Conservation (phyloP, 2,797 vertebrate genomes). For the Gymnodraco acuticeps region DNA sequence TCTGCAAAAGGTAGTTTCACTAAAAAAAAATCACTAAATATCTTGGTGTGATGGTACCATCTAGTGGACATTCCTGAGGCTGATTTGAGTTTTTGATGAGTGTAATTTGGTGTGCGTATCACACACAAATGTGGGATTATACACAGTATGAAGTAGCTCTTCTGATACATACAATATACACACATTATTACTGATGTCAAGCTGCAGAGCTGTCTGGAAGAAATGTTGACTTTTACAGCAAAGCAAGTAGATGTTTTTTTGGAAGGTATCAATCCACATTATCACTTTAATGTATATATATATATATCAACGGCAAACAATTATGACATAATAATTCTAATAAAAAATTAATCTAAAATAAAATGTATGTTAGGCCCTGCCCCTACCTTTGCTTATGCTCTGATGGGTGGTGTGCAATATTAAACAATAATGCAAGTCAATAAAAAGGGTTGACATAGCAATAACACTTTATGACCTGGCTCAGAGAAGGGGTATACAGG, state of each 20-base stretch:
- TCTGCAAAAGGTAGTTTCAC: not conserved
- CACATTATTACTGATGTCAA: no score
- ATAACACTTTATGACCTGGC: no score
- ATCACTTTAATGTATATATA: not conserved
- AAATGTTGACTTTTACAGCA: no score
- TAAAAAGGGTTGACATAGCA: constrained; percentile 20
- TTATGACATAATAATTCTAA: no score
- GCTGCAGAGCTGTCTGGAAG: not conserved
- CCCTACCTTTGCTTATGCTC: not conserved
- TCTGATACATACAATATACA: not conserved
- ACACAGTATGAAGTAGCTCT: not conserved
- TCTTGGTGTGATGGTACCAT: constrained; percentile 1
- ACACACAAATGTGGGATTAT: not conserved
- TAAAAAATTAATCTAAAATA: not conserved
- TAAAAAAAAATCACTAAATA: not conserved
- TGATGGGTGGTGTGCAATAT: constrained; percentile 13
- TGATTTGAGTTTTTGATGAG: not conserved
- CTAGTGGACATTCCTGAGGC: not conserved
- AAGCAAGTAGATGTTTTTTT: not conserved
- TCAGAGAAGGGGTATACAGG: not conserved
- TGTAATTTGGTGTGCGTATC: not conserved
- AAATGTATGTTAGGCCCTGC: constrained; percentile 30
- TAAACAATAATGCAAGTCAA: constrained; percentile 13
- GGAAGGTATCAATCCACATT: not conserved
- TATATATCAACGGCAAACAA: no score